phyloP scores from a whole-genome alignment of 2,888 invertebrate genomes.

The Apeira syringaria region DNA sequence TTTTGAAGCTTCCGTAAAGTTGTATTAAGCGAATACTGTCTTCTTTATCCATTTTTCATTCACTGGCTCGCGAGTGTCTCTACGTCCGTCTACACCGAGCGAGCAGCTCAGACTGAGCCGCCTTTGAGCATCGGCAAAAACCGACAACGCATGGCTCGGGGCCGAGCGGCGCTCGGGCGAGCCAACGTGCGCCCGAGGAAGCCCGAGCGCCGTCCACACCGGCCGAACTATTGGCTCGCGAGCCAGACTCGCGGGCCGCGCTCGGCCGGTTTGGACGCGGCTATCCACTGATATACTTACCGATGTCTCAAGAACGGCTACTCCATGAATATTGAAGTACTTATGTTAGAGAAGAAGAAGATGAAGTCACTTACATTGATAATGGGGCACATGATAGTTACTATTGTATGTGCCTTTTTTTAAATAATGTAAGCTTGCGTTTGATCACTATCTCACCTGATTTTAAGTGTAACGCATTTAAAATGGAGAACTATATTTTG shows the following conservation, averaged over 20 bases:
- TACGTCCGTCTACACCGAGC: not conserved
- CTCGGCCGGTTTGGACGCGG: not conserved
- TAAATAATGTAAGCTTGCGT: no score
- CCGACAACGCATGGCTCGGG: slow-evolving; percentile 29
- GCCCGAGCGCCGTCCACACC: slow-evolving; percentile 30
- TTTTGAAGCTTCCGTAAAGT: slow-evolving; percentile 10
- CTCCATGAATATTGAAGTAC: no score
- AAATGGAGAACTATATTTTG: no score
- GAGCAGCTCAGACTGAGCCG: slow-evolving; percentile 14
- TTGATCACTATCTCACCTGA: no score
- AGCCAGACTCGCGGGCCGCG: slow-evolving; percentile 18
- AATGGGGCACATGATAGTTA: no score
- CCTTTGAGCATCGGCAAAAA: slow-evolving; percentile 24
- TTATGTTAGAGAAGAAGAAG: no score
- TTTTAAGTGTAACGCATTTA: no score
- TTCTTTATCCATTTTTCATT: not conserved
- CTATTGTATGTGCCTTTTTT: no score
- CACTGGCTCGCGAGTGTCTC: slow-evolving; percentile 2
- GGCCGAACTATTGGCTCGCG: slow-evolving; percentile 11
- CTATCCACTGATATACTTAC: no score
- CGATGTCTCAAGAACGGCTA: no score
- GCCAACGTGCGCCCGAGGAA: slow-evolving; percentile 30
- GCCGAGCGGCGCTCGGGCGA: slow-evolving; percentile 29
- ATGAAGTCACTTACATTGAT: no score
- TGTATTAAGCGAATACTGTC: slow-evolving; percentile 9